Evolutionary conservation across 2,113 vertebrate species (phyloP), one percentile per base, ranked within the genome.

Genomic region (Chaetorhynchus papuensis): DNA sequence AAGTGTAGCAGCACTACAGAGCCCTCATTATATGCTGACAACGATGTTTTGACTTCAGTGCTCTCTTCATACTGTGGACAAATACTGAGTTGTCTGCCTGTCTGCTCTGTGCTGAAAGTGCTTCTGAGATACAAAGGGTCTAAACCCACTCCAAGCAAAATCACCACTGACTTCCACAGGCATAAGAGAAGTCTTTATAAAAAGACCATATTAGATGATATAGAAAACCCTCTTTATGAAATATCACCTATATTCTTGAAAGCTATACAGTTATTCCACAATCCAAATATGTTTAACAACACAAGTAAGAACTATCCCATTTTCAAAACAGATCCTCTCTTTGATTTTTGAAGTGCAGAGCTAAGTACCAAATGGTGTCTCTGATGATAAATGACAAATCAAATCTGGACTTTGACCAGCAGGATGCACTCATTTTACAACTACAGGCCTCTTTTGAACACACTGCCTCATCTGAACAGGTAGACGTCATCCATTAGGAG

Each of bases 51-150:
- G 60, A 92, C 79, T 95, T 91, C 60, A 86, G 78, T 64, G 41
- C 64, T 74, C 71, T 90, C 85, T 90, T 96, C 90, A 70, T 65
- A 52, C 44, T 30, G 27, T 64, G 75, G 66, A 90, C 66, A 94
- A 95, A 93, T 85, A 93, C 53, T 24, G 71, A 80, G 82, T 57
- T 91, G 71, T 93, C 77, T 90, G 59, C 82, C 75, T 83, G 60
- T 56, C 85, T 88, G 83, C 56, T 94, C 68, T 60, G 12, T 21
- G 6, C 66, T 87, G 70, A 72, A 86, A 94, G 79, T 37, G 42
- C 75, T 70, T 61, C 60, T 86, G 79, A 78, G 84, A 89, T 41
- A 94, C 61, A 89, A 93, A 84, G 41, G 44, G 18, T 54, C 64
- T 92, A 90, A 92, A 64, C 44, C 35, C 44, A 66, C 90, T 94